phyloP scores from a whole-genome alignment of 2,888 invertebrate genomes.

The Lepidocyrtinus sp. region DNA sequence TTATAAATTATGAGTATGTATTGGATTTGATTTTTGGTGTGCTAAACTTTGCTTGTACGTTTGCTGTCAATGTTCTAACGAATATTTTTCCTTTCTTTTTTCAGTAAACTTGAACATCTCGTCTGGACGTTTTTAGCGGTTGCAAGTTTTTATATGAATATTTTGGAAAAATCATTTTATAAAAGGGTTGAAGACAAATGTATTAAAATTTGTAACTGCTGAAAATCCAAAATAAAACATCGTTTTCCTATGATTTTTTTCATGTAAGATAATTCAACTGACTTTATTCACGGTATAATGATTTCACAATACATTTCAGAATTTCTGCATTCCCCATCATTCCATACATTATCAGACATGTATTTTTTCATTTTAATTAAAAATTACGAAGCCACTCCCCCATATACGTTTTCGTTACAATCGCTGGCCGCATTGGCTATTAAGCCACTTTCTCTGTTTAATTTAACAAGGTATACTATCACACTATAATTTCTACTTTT shows the following conservation, averaged over 20 bases:
- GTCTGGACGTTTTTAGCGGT: slow-evolving; percentile 47
- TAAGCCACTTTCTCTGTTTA: no score
- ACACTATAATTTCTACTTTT: no score
- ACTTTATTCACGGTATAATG: background rate
- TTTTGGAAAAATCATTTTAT: slow-evolving; percentile 16
- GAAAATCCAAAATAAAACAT: slow-evolving; percentile 38
- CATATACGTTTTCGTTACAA: background rate
- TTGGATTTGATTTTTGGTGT: background rate
- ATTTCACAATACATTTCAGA: background rate
- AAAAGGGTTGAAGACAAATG: slow-evolving; percentile 3
- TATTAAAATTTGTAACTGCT: slow-evolving; percentile 49
- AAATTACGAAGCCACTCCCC: background rate
- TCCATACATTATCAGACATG: no score
- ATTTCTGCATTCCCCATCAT: no score
- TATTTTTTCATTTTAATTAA: background rate
- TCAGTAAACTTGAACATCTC: slow-evolving; percentile 7
- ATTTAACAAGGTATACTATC: no score
- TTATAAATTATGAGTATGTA: background rate
- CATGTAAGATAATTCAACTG: background rate
- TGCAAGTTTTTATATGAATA: slow-evolving; percentile 48
- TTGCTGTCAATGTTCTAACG: background rate
- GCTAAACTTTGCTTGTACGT: background rate
- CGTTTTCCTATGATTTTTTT: slow-evolving; percentile 44
- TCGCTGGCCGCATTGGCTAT: background rate
- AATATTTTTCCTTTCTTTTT: background rate